Conservation (phyloP, 2,113 vertebrate species). For the Platichthys stellatus region DNA sequence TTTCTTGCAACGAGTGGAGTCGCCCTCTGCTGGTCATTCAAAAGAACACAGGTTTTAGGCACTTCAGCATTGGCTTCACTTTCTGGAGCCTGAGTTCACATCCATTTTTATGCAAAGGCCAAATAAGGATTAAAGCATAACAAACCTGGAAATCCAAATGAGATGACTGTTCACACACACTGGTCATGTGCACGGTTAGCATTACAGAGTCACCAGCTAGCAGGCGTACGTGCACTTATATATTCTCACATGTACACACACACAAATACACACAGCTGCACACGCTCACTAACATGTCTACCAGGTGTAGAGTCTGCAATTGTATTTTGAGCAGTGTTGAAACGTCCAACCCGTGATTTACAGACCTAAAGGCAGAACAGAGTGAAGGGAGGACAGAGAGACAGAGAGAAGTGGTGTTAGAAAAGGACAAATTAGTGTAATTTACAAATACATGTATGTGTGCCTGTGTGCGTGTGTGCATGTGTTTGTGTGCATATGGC, state of each 20-base stretch:
- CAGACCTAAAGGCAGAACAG: conserved; percentile 61
- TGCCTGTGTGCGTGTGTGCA: neutral
- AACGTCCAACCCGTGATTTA: conserved; percentile 66
- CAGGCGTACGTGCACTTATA: neutral
- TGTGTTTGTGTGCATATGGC: conserved; percentile 41
- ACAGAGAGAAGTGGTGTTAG: conserved; percentile 1
- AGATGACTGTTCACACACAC: no score
- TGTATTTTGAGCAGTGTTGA: conserved; percentile 55
- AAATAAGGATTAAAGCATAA: no score
- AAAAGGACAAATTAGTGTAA: conserved; percentile 10
- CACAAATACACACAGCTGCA: conserved; percentile 10
- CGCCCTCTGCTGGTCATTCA: no score
- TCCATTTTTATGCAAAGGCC: no score
- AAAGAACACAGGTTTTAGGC: no score
- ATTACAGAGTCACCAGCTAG: neutral
- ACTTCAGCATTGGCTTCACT: no score
- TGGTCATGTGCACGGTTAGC: no score
- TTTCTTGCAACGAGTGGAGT: no score
- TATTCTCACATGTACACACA: conserved; percentile 31
- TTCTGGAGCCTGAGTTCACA: no score
- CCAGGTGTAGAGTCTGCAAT: conserved; percentile 72
- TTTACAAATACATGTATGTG: conserved; percentile 13
- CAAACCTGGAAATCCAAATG: neutral
- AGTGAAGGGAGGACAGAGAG: conserved; percentile 23
- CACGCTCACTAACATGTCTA: conserved; percentile 55